Percentiles rank a stretch among this genome's conserved stretches.
phyloP scores from a whole-genome alignment of 30 jellyfish, hydroid and myxozoan species.

The Pelagia noctiluca region DNA sequence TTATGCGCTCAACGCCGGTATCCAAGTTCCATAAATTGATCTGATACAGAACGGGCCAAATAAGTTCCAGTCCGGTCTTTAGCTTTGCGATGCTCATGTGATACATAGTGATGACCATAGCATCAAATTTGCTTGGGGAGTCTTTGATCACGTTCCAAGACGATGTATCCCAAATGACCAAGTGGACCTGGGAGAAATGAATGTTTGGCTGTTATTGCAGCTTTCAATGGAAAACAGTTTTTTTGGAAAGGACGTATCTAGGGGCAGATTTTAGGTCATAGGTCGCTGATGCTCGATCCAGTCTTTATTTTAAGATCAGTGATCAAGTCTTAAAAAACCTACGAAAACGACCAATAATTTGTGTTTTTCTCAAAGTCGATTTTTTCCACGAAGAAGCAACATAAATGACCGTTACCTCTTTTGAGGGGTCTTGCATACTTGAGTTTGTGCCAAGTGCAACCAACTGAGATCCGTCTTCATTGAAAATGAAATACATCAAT shows the following conservation, averaged over 20 bases:
- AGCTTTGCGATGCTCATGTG: slow-evolving; percentile 33
- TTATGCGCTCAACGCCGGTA: slow-evolving; percentile 78
- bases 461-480: slow-evolving; percentile 52
- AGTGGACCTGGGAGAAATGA: slow-evolving; percentile 11
- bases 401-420: slow-evolving; percentile 35
- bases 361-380: background rate
- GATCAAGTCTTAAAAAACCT: no score
- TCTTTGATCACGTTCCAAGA: slow-evolving; percentile 69
- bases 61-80: slow-evolving; percentile 69
- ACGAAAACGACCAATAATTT: background rate
- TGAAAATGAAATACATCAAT: slow-evolving; percentile 37
- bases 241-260: no score
- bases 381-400: background rate
- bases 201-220: background rate
- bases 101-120: slow-evolving; percentile 47
- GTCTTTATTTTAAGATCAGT: no score
- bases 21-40: slow-evolving; percentile 85
- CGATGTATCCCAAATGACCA: slow-evolving; percentile 64
- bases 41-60: slow-evolving; percentile 87
- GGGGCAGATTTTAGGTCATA: no score
- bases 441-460: slow-evolving; percentile 61
- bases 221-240: no score
- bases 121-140: slow-evolving; percentile 54
- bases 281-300: no score
- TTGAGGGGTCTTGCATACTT: slow-evolving; percentile 37